Conservation (phyloP, 1,140 invertebrate genomes). For the Sweltsa coloradensis region DNA sequence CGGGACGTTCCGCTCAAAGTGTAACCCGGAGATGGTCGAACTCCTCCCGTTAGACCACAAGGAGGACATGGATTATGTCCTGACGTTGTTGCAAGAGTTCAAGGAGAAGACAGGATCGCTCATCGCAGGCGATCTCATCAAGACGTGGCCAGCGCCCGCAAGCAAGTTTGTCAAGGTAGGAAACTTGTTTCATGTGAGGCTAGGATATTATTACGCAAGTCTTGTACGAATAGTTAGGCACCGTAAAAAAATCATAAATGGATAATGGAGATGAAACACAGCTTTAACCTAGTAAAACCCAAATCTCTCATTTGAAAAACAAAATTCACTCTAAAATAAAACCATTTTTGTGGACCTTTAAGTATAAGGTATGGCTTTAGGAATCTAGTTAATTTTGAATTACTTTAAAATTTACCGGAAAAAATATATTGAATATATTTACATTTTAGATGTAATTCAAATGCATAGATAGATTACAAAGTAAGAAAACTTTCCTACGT, state of each 20-base stretch:
- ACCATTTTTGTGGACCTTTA: too few relatives aligned
- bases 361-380: too few relatives aligned
- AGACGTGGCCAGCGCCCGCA: slow-evolving; percentile 68
- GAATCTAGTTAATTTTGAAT: too few relatives aligned
- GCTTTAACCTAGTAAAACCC: too few relatives aligned
- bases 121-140: slow-evolving; percentile 66
- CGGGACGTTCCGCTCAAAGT: slow-evolving; percentile 66
- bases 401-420: too few relatives aligned
- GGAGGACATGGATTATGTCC: slow-evolving; percentile 72
- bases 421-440: background rate
- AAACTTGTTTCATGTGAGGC: slow-evolving; percentile 2
- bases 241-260: too few relatives aligned
- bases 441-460: background rate
- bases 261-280: too few relatives aligned
- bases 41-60: slow-evolving; percentile 62
- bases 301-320: too few relatives aligned
- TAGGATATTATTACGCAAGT: background rate
- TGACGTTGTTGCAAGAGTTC: slow-evolving; percentile 75
- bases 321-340: too few relatives aligned
- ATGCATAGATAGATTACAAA: too few relatives aligned
- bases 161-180: slow-evolving; percentile 78
- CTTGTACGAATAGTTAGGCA: too few relatives aligned
- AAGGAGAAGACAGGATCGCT: slow-evolving; percentile 79
- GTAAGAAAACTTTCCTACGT: too few relatives aligned
- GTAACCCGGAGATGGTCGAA: slow-evolving; percentile 86